phyloP scores from a whole-genome alignment of 2,797 vertebrate species.

The Lutjanus campechanus region DNA sequence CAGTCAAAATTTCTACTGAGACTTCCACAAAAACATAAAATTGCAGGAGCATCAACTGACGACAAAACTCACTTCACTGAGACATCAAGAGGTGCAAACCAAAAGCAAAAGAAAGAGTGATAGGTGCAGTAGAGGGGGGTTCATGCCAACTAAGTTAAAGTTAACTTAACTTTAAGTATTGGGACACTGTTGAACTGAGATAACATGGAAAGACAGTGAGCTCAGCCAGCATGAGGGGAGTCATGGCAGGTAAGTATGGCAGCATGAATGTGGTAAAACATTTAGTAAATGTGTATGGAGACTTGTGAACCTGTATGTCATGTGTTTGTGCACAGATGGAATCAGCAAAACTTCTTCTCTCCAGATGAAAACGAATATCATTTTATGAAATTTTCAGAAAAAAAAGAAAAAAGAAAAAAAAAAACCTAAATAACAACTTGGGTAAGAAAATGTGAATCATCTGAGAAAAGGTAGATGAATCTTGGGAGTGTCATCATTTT shows the following conservation, averaged over 20 bases:
- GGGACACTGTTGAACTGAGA: not conserved
- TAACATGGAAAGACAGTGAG: not conserved
- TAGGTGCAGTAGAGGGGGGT: not conserved
- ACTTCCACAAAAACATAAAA: not conserved
- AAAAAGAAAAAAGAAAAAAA: no score
- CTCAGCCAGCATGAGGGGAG: not conserved
- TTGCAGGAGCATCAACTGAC: not conserved
- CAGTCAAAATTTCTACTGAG: not conserved
- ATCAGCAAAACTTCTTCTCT: not conserved
- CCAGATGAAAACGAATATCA: no score
- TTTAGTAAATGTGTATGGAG: not conserved
- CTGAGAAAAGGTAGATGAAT: no score
- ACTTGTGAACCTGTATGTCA: not conserved
- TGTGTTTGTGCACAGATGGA: not conserved
- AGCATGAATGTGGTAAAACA: not conserved
- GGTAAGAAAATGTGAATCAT: no score
- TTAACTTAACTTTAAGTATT: not conserved
- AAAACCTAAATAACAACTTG: no score
- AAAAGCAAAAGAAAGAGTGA: conserved; percentile 1
- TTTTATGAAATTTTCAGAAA: no score
- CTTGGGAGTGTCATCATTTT: no score
- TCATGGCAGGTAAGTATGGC: no score
- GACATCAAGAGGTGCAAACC: not conserved
- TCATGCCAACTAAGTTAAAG: not conserved
- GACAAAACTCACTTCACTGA: conserved; percentile 4